phyloP scores from a whole-genome alignment of 2,113 vertebrate genomes.

The Platanista minor region DNA sequence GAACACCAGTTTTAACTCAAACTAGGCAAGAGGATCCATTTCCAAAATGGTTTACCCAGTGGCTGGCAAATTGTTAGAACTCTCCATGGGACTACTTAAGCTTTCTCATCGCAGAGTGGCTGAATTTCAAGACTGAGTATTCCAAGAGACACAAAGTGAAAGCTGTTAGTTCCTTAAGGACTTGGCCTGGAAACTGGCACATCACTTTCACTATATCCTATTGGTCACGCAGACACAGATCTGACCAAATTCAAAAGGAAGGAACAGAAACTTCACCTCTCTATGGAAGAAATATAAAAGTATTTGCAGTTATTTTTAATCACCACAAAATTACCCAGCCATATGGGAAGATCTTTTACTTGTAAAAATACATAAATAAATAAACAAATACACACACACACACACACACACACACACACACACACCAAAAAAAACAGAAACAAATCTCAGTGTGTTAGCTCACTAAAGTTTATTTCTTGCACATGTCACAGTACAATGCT shows the following conservation, averaged over 20 bases:
- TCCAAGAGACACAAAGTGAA: not conserved
- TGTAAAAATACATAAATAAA: not conserved
- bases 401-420: not conserved
- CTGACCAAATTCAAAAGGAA: not conserved
- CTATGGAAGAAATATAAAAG: not conserved
- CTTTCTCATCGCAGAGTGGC: not conserved
- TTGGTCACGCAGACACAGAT: not conserved
- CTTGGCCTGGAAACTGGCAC: not conserved
- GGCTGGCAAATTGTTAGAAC: not conserved
- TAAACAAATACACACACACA: not conserved
- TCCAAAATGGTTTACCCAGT: not conserved
- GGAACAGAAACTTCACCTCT: not conserved
- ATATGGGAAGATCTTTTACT: not conserved
- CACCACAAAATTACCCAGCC: not conserved
- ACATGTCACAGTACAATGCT: not conserved
- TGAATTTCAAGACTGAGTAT: not conserved
- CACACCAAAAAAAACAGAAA: not conserved
- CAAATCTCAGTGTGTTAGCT: not conserved
- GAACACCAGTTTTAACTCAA: not conserved
- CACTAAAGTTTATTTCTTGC: not conserved
- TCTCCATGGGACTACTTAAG: not conserved
- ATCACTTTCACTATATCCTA: not conserved
- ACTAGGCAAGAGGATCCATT: not conserved
- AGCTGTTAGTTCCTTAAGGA: not conserved
- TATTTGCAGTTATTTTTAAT: not conserved